These are phyloP conservation scores for Drosophila mercatorum DNA, from an alignment of 2,888 invertebrate genomes.

Conservation along the genomic window DNA sequence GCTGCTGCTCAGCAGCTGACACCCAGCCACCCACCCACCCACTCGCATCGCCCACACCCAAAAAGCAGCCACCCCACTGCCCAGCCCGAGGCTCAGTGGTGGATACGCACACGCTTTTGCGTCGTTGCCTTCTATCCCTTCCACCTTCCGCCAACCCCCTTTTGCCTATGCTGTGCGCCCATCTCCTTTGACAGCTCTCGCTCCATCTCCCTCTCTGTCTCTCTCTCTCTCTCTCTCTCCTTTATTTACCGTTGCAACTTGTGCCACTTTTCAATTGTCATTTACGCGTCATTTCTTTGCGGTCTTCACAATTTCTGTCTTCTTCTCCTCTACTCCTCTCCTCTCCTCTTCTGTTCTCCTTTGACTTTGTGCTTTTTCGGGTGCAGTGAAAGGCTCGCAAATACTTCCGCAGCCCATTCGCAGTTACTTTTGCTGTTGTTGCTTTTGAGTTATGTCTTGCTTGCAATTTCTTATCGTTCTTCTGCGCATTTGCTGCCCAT, in stretches of 20 bases:
- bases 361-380: slow-evolving; percentile 4
- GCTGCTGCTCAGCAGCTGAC: slow-evolving; percentile 37
- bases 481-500: slow-evolving; percentile 47
- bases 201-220: slow-evolving; percentile 17
- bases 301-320: slow-evolving; percentile 56
- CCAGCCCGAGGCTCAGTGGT: slow-evolving; percentile 48
- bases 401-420: slow-evolving; percentile 52
- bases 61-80: slow-evolving; percentile 29
- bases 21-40: slow-evolving; percentile 22
- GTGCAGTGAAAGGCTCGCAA: slow-evolving; percentile 70
- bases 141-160: neutral
- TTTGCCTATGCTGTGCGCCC: slow-evolving; percentile 12
- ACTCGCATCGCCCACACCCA: slow-evolving; percentile 36
- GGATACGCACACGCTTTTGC: slow-evolving; percentile 74
- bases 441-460: slow-evolving; percentile 15
- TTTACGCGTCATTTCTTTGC: slow-evolving; percentile 71
- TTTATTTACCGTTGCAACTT: slow-evolving; percentile 57
- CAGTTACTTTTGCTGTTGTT: slow-evolving; percentile 29
- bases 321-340: slow-evolving; percentile 1
- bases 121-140: slow-evolving; percentile 46
- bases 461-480: slow-evolving; percentile 47
- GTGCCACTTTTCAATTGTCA: slow-evolving; percentile 72
- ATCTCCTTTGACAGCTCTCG: slow-evolving; percentile 19
- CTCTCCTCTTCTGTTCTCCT: slow-evolving; percentile 17
- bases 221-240: slow-evolving; percentile 29